Conservation (phyloP, 2,113 vertebrate genomes). For the Leptobrachium leishanense region DNA sequence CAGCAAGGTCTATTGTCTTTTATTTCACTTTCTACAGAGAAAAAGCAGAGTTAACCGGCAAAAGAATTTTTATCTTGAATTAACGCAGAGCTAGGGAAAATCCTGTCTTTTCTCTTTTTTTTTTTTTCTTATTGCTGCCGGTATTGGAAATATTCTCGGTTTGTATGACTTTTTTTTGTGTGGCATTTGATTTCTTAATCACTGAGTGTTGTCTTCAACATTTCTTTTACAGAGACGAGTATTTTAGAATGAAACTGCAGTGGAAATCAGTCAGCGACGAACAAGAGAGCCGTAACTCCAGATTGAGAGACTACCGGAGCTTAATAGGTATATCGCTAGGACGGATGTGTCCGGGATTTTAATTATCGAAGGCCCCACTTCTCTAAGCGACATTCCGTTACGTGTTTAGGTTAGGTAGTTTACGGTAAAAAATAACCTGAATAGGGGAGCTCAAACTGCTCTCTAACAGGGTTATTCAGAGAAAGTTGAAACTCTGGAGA, state of each 20-base stretch:
- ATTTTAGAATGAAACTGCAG: constrained; percentile 97
- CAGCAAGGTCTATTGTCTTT: constrained; percentile 30
- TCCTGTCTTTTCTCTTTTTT: constrained; percentile 2
- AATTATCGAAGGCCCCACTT: not conserved
- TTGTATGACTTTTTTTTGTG: not conserved
- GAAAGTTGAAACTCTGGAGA: no score
- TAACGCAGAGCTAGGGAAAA: not conserved
- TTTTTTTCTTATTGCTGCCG: not conserved
- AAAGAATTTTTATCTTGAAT: constrained; percentile 24
- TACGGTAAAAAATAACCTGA: no score
- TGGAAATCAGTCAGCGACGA: constrained; percentile 96
- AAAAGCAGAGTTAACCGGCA: constrained; percentile 10
- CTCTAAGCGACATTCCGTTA: not conserved
- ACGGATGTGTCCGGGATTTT: not conserved
- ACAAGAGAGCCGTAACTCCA: constrained; percentile 91
- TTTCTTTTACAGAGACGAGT: constrained; percentile 80
- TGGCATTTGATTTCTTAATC: constrained; percentile 12
- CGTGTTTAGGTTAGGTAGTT: no score
- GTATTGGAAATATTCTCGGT: constrained; percentile 23
- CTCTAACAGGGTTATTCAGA: no score
- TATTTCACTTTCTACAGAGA: constrained; percentile 28
- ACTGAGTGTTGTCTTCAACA: not conserved
- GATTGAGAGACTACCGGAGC: constrained; percentile 89
- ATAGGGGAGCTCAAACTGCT: no score
- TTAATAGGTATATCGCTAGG: constrained; percentile 80